Base-by-base conservation (phyloP, 2,797 vertebrate species). In the Cynodonichthys magdalenae region DNA sequence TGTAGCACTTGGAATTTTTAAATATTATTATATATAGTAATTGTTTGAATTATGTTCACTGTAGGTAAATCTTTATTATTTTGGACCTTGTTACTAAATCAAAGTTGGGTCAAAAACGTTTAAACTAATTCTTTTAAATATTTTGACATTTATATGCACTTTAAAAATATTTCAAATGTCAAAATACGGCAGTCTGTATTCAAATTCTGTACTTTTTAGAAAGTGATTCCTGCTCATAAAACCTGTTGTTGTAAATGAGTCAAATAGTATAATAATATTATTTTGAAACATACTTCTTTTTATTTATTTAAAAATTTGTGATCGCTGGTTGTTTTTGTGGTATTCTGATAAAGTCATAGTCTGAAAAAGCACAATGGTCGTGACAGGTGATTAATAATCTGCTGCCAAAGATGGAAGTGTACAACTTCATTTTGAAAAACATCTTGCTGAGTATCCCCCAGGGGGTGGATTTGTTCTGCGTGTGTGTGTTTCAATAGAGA, bases 381-480 rank as follows among this genome's bases (percentile, higher is more conserved):
- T 10, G 2, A 63, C 63, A 67, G 59, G 44, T 12, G 3, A 45
- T 42, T 19, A 63, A 63, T 74, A 63, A 78, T 80, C 67, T 67
- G 48, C 67, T 71, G 67, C 63, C 71, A 53, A 53, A 60, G 11
- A 19, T 45, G 48, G 31, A 74, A 36, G 65, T 42, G 45, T 57
- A 77, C 69, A 53, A 56, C 77, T 82, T 83, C 44, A 81, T 82
- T 82, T 58, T 59, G 68, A 53, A 66, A 70, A 82, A 77, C 60
- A 72, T 69, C 55, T 75, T 56, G 84, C 82, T 90, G 91, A 86
- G 87, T 84, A 29, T 92, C 87, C 47, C 60, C 91, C 91, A 48
- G 67, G 59, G 69, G 79, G 81, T 83, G 73, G 55, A 77, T 83
- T 86, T 83, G 67, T 63, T 53, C 49, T 64, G 69, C 46, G 63